Conservation (phyloP, 2,797 vertebrate species). For the Telmatherina bonti region DNA sequence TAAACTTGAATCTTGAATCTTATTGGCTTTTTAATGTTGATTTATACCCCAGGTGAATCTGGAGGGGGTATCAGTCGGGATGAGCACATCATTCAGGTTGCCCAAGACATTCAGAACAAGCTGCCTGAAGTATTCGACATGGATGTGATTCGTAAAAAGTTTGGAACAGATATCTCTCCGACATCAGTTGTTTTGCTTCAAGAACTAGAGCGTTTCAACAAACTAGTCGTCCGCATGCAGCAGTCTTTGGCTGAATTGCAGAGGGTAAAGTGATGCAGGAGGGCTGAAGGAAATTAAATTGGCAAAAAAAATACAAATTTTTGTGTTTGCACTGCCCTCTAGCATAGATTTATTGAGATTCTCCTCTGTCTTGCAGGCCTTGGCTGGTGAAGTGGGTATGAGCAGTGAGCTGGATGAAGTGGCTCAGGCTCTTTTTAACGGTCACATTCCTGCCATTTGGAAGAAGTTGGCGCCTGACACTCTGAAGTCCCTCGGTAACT, state of each 20-base stretch:
- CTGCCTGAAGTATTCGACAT: constrained; percentile 89
- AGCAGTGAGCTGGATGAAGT: constrained; percentile 95
- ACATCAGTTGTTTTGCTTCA: constrained; percentile 93
- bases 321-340: not conserved
- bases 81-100: constrained; percentile 90
- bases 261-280: constrained; percentile 80
- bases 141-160: constrained; percentile 85
- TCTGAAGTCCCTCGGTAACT: constrained; percentile 92
- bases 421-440: constrained; percentile 90
- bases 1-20: not conserved
- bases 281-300: not conserved
- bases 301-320: not conserved
- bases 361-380: constrained; percentile 80
- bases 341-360: constrained; percentile 6
- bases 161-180: constrained; percentile 83
- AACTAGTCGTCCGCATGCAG: constrained; percentile 87
- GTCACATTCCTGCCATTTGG: constrained; percentile 93
- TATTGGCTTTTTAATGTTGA: not conserved
- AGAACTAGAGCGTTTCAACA: constrained; percentile 94
- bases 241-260: constrained; percentile 89
- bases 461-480: constrained; percentile 93
- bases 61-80: constrained; percentile 88
- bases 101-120: constrained; percentile 92
- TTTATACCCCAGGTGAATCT: constrained; percentile 85
- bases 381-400: constrained; percentile 97